A percentile compares a stretch with the other conserved stretches of the same genome.
Conservation (phyloP, 2,888 invertebrate species). For the Byasa hedistus region DNA sequence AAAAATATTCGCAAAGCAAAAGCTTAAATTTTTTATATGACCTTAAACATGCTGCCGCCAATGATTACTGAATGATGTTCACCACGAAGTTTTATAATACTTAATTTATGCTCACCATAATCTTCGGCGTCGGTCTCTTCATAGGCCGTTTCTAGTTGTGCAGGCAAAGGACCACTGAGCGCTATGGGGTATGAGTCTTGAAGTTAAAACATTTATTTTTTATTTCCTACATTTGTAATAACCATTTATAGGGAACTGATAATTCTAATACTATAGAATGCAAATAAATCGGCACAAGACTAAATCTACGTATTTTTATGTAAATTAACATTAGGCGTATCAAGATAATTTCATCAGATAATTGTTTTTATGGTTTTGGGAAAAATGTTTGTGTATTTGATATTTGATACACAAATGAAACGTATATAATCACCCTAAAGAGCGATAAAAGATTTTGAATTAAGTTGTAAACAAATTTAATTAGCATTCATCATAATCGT, state of each 20-base stretch:
- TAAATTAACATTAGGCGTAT: no score
- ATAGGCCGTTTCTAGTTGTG: not conserved
- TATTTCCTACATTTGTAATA: not conserved
- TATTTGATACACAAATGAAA: no score
- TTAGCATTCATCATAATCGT: no score
- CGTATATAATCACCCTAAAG: no score
- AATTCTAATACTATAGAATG: no score
- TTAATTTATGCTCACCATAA: conserved; percentile 17
- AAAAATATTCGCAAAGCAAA: not conserved
- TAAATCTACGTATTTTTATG: no score
- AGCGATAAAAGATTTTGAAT: no score
- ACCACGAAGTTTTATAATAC: not conserved
- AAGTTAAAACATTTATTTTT: not conserved
- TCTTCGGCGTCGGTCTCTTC: conserved; percentile 21
- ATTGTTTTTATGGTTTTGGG: no score
- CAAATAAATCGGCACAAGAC: no score
- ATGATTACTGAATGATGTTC: conserved; percentile 14
- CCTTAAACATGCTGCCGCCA: conserved; percentile 31
- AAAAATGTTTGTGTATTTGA: no score
- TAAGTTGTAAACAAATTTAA: no score
- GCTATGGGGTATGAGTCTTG: conserved; percentile 22
- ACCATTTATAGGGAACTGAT: not conserved
- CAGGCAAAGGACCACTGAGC: conserved; percentile 21
- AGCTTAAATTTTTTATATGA: not conserved
- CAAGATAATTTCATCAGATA: no score